Evolutionary conservation across 2,113 vertebrate species (phyloP), one percentile per base, ranked within the genome.

Genomic region (Brachypodius melanocephalos): DNA sequence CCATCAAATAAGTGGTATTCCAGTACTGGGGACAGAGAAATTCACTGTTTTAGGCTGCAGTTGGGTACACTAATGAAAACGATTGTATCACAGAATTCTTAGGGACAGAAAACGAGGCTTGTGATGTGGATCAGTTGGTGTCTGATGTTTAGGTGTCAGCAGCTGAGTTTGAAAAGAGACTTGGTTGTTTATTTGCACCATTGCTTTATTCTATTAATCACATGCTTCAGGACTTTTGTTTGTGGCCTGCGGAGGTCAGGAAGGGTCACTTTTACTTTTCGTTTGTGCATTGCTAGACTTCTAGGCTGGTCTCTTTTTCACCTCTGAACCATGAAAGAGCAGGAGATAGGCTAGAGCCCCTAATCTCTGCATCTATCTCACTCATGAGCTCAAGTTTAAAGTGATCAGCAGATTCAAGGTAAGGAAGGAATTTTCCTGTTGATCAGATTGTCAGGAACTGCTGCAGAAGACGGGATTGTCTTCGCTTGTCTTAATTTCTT

Each of bases 211-310:
- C 96, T 80, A 71, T 93, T 96, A 94, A 97, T 97, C 96, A 97
- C 95, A 94, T 96, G 96, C 96, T 97, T 92, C 95, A 97, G 95
- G 79, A 97, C 96, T 95, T 97, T 96, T 96, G 96, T 97, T 88
- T 86, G 88, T 31, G 6, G 86, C 62, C 94, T 69, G 85, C 0
- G 2, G 75, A 93, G 96, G 96, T 96, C 96, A 97, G 88, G 69
- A 93, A 94, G 90, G 88, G 94, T 95, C 94, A 96, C 77, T 95
- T 97, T 95, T 71, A 90, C 92, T 95, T 96, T 88, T 84, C 11
- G 3, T 86, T 95, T 96, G 31, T 90, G 95, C 85, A 29, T 49
- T 86, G 75, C 83, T 94, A 93, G 83, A 80, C 90, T 96, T 95
- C 90, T 94, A 74, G 88, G 75, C 89, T 90, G 63, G 46, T 96